Percentiles rank a stretch among this genome's conserved stretches.
phyloP scores from a whole-genome alignment of 2,113 vertebrate genomes.

The Percopsis transmontana region DNA sequence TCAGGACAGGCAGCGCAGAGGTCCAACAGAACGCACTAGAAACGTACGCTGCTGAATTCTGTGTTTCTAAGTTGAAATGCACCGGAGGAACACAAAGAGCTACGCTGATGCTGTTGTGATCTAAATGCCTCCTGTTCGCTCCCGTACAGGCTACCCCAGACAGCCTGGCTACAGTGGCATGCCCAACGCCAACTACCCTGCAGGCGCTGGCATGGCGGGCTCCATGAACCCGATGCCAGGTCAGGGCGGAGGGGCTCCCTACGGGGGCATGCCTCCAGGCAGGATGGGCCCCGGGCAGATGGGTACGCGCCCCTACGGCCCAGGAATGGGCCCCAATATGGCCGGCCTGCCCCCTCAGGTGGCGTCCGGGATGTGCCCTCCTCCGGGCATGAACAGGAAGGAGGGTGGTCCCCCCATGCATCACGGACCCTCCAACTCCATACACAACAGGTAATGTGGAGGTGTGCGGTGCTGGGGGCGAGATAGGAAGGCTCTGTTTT shows the following conservation, averaged over 20 bases:
- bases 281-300: conserved; percentile 91
- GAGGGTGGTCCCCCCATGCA: conserved; percentile 85
- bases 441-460: conserved; percentile 89
- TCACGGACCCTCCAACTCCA: conserved; percentile 87
- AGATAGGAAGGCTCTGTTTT: neutral
- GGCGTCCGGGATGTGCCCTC: conserved; percentile 93
- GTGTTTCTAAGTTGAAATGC: neutral
- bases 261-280: conserved; percentile 86
- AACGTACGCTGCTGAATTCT: neutral
- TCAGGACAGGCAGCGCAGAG: conserved; percentile 42
- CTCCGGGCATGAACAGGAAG: conserved; percentile 94
- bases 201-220: conserved; percentile 86
- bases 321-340: conserved; percentile 89
- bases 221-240: conserved; percentile 90
- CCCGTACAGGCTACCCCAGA: conserved; percentile 86
- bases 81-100: neutral
- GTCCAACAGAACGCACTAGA: conserved; percentile 34
- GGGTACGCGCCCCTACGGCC: conserved; percentile 87
- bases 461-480: neutral
- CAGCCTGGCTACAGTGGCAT: conserved; percentile 93
- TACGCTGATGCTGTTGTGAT: neutral
- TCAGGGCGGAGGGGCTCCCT: conserved; percentile 87
- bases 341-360: conserved; percentile 88
- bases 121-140: conserved; percentile 7
- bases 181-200: conserved; percentile 93